Evolutionary conservation across 2,113 vertebrate species (phyloP).

Genomic region (Gadus macrocephalus): DNA sequence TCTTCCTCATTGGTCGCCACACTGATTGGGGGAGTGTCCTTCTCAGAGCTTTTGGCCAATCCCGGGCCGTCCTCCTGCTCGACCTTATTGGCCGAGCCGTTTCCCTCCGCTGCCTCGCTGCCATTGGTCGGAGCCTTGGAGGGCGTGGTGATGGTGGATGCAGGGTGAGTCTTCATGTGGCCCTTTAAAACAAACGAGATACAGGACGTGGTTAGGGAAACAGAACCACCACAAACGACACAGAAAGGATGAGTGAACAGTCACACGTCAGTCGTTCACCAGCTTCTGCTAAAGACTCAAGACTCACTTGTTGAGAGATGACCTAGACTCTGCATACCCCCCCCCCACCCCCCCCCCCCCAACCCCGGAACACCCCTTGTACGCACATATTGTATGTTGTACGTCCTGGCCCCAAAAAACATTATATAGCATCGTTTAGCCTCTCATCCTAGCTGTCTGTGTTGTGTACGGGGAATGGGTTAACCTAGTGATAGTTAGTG

Average conservation of each 20-base stretch:
- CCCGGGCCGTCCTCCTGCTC: conserved; percentile 50
- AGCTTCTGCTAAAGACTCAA: too few relatives aligned
- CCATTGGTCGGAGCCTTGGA: conserved; percentile 57
- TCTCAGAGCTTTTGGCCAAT: conserved; percentile 47
- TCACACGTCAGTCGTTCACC: too few relatives aligned
- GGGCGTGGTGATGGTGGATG: conserved; percentile 38
- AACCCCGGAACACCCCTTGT: too few relatives aligned
- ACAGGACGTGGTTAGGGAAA: background rate
- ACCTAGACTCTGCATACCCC: too few relatives aligned
- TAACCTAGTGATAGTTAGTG: too few relatives aligned
- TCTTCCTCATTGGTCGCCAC: conserved; percentile 31
- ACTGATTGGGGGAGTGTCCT: conserved; percentile 46
- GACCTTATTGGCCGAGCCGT: conserved; percentile 37
- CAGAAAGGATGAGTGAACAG: background rate
- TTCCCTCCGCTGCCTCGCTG: conserved; percentile 48
- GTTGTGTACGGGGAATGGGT: too few relatives aligned
- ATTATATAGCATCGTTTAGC: too few relatives aligned
- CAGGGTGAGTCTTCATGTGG: conserved; percentile 74
- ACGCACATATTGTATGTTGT: too few relatives aligned
- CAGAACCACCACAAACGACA: background rate
- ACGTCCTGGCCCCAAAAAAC: too few relatives aligned
- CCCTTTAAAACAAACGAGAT: conserved; percentile 53
- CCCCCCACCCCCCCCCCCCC: too few relatives aligned
- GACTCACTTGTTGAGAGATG: too few relatives aligned
- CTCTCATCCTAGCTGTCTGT: too few relatives aligned